A percentile compares a stretch with the other conserved stretches of the same genome.
These are phyloP conservation scores for Panopea generosa DNA, from an alignment of 2,888 invertebrate genomes.

Conservation along the genomic window DNA sequence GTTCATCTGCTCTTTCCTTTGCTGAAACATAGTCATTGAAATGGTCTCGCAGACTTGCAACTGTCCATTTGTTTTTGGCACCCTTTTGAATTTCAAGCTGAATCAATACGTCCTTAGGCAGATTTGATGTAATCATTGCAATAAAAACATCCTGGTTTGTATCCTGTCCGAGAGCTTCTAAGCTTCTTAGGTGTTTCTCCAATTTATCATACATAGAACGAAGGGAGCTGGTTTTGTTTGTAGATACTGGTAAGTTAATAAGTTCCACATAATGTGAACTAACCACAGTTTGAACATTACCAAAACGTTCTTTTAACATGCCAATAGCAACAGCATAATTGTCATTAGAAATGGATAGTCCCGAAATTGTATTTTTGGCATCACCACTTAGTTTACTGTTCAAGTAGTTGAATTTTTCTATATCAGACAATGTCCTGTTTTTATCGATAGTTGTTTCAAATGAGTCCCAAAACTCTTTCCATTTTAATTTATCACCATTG, in stretches of 20 bases:
- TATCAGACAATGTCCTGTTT: too few species aligned
- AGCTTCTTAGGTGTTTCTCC: conserved; percentile 23
- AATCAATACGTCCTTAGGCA: conserved; percentile 20
- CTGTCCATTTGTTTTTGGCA: too few species aligned
- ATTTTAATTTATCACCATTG: conserved; percentile 18
- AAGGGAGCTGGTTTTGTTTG: conserved; percentile 4
- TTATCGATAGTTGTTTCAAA: conserved; percentile 38
- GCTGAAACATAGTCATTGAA: neutral
- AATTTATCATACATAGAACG: conserved; percentile 21
- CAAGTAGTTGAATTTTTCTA: too few species aligned
- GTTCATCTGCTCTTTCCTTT: neutral
- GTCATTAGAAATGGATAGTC: conserved; percentile 31
- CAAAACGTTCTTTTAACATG: conserved; percentile 27
- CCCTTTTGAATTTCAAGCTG: conserved; percentile 31
- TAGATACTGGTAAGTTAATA: conserved; percentile 20
- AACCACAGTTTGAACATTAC: conserved; percentile 25
- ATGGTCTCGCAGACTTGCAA: too few species aligned
- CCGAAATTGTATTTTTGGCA: too few species aligned
- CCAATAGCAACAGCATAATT: conserved; percentile 34
- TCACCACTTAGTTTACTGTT: too few species aligned
- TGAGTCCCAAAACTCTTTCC: conserved; percentile 39
- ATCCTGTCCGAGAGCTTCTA: conserved; percentile 26
- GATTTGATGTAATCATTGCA: conserved; percentile 23
- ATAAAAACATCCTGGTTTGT: conserved; percentile 36
- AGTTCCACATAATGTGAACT: conserved; percentile 32